Evolutionary conservation across 2,888 invertebrate genomes (phyloP), one percentile per base, ranked within the genome.

Genomic region (Macaria liturata): DNA sequence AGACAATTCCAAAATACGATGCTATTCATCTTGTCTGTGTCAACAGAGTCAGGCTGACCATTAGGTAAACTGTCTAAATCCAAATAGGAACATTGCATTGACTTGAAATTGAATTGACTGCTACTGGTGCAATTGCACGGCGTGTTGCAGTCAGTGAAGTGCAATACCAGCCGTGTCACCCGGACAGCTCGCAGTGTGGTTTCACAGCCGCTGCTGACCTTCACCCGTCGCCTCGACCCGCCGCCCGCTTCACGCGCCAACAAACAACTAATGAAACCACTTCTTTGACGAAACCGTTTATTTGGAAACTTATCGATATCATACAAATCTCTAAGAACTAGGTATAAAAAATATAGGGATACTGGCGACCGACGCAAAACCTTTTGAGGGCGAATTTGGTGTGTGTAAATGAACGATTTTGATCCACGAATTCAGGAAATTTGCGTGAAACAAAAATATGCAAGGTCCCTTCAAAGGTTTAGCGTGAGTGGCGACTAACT

Each of bases 251-350:
- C 20, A 20, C 20, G 20, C 20, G 20, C 20, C 20, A 20, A 20
- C 20, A 20, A 20, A 20, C 20, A 70, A 79, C 76, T 80, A 85
- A 86, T 81, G 84, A 88, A 88, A 87, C 77, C 76, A 76, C 69
- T 73, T 70, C 71, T 69, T 87, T 89, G 84, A 84, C 81, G 86
- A 88, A 88, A 90, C 74, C 65, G 67, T 90, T 91, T 90, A 91
- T 90, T 90, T 83, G 76, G 90, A 88, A 90, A 91, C 86, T 83
- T 84, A 86, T 68, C 68, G 76, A 58, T 71, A 78, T 47, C 56
- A 59, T 59, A 59, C 71, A 76, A 75, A 80, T 68, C 80, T 80
- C 82, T 82, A 59, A 52, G 68, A 37, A 66, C 83, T 88, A 86
- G 80, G 80, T 90, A 89, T 82, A 90, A 90, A 90, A 89, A 82